A percentile compares a stretch with the other conserved stretches of the same genome.
Evolutionary conservation across 1,140 invertebrate genomes (phyloP).

Genomic region (Lepidurus couesii): DNA sequence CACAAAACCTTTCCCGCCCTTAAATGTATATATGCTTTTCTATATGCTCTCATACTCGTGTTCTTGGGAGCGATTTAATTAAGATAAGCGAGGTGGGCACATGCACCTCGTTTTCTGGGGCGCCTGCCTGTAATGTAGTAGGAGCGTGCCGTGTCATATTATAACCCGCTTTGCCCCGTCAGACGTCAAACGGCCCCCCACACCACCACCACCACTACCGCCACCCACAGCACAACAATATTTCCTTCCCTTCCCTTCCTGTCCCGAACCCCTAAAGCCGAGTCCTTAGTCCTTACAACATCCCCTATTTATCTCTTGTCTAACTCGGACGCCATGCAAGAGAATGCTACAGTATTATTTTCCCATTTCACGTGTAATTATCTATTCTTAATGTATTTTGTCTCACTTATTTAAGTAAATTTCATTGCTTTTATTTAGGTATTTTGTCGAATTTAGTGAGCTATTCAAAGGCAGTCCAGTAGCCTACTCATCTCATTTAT

Average conservation of each 20-base stretch:
- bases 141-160: constrained; percentile 20
- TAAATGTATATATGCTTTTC: not conserved
- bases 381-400: no score
- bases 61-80: constrained; percentile 18
- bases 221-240: constrained; percentile 2
- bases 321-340: no score
- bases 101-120: constrained; percentile 7
- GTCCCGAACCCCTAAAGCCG: not conserved
- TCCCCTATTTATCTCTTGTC: not conserved
- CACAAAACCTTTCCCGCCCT: not conserved
- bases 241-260: not conserved
- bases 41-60: not conserved
- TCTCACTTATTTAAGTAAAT: no score
- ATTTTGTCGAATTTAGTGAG: no score
- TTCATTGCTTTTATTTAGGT: no score
- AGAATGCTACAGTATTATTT: no score
- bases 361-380: no score
- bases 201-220: not conserved
- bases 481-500: no score
- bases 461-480: no score
- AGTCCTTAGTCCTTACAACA: not conserved
- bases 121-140: not conserved
- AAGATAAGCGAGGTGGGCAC: constrained; percentile 20
- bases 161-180: constrained; percentile 17
- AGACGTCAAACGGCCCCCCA: not conserved